Evolutionary conservation across 2,888 invertebrate genomes (phyloP), one percentile per base, ranked within the genome.

Genomic region (Teinopalpus imperialis): DNA sequence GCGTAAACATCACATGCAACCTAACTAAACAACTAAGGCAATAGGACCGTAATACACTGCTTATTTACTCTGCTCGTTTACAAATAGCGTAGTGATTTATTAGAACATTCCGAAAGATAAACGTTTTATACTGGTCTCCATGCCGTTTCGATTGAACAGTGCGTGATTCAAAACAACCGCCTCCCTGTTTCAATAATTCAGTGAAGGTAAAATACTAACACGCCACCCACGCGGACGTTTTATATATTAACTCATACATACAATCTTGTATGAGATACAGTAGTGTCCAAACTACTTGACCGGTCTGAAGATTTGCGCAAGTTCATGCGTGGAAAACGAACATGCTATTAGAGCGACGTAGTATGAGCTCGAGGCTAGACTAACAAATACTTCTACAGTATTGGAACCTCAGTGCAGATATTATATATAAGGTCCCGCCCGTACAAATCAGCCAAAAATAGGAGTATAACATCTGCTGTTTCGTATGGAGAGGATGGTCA

Each of bases 61-160:
- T 26, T 40, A 32, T 46, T 40, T 46, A 29, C 34, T 40, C 18
- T 23, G 16, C 34, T 23, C 40, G 23, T 46, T 40, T 35, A 13
- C 45, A 31, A 16, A 39, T 13, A 31, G 12, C 16, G 21, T 12
- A 10, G 32, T 46, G 45, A 46, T 40, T 46, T 46, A 46, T 46
- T 46, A 46, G 34, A 34, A 35, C 34, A 16, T 29, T 34, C 8
- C 12, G 16, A 3, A 26, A 29, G 23, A 46, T 40, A 46, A 40
- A 40, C 34, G 18, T 10, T 34, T 7, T 14, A 24, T 24, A 29
- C 20, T 26, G 27, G 27, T 34, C 16, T 27, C 21, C 10, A 29
- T 18, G 23, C 40, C n/a, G 9, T 13, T 4, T 13, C 10, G 16
- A 8, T 10, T n/a, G 16, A 16, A 2, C 13, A 10, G 16, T 21